Evolutionary conservation across 2,888 invertebrate genomes (phyloP), one percentile per base, ranked within the genome.

Genomic region (Scaptomyza polygonia): DNA sequence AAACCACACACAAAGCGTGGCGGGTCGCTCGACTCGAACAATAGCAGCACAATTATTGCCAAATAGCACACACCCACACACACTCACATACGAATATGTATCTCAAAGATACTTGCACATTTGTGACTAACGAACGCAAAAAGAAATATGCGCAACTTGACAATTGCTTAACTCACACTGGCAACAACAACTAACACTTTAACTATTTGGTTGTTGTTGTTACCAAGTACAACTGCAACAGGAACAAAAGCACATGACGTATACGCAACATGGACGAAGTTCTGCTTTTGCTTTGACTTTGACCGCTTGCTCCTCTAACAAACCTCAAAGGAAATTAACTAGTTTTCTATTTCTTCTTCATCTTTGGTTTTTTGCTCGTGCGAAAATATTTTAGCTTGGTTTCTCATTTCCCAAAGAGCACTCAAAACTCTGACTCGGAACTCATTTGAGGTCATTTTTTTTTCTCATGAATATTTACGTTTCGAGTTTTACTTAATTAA

Each of bases 1-100:
- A 86, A 88, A 74, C 85, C 86, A 72, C 85, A 85, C 88, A 85
- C 87, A 75, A 75, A 86, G 82, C 76, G 79, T 75, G 81, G 81
- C 85, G 63, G 72, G 36, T n/a, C n/a, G 14, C 36, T 34, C 32
- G 32, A 32, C 5, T 27, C 67, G 67, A 71, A 84, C 84, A 84
- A 84, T 88, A 69, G 87, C 63, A 72, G 44, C 72, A 65, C 87
- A 84, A 84, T 84, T 88, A 88, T 84, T 84, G 85, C 88, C 84
- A 84, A 84, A 84, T 84, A 82, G 71, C 82, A 81, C 64, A 76
- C 48, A 78, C 40, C 27, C 27, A 71, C 68, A 65, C 63, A 79
- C 72, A 72, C 57, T 44, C 71, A 70, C 40, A 36, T 44, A 16
- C 48, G 14, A 68, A 53, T 25, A 25, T 67, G 63, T 71, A 63